Percentiles rank a stretch among this genome's conserved stretches.
Evolutionary conservation across 2,888 invertebrate genomes (phyloP).

Genomic region (Polia nebulosa): DNA sequence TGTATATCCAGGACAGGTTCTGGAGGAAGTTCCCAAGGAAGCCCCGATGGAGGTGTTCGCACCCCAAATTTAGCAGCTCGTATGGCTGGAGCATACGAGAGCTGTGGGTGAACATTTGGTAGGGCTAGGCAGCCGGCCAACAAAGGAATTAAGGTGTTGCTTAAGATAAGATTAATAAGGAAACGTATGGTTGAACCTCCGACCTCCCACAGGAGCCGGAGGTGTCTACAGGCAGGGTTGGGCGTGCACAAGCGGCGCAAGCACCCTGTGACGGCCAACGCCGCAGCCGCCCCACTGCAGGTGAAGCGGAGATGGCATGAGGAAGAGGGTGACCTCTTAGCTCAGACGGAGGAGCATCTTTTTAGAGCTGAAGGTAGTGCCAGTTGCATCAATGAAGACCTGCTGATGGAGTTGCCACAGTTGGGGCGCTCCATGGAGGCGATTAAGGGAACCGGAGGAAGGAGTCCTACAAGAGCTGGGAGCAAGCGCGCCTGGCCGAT

Average conservation of each 20-base stretch:
- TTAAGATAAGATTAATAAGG: no score
- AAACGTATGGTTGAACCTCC: no score
- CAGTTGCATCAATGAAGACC: accelerated
- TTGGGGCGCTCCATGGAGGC: slow-evolving; percentile 20
- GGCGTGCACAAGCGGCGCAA: slow-evolving; percentile 13
- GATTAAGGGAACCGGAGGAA: slow-evolving; percentile 15
- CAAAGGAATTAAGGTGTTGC: no score
- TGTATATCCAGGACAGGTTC: no score
- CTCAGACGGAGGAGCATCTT: slow-evolving; percentile 28
- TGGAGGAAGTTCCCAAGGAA: no score
- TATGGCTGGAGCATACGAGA: no score
- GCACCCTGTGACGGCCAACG: slow-evolving; percentile 16
- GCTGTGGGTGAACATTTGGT: no score
- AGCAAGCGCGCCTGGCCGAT: slow-evolving; percentile 21
- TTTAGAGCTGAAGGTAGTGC: slow-evolving; percentile 7
- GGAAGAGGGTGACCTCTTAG: slow-evolving; percentile 18
- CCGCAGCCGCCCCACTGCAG: slow-evolving; percentile 25
- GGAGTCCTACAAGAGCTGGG: slow-evolving; percentile 11
- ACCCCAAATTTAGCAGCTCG: no score
- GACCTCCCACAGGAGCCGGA: no score
- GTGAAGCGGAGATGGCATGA: slow-evolving; percentile 35
- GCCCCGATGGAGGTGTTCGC: no score
- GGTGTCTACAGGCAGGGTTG: slow-evolving; percentile 19
- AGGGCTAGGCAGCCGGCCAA: no score
- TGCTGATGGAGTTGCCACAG: background rate